Evolutionary conservation across 2,888 invertebrate genomes (phyloP).

Genomic region (Troides oblongomaculatus): DNA sequence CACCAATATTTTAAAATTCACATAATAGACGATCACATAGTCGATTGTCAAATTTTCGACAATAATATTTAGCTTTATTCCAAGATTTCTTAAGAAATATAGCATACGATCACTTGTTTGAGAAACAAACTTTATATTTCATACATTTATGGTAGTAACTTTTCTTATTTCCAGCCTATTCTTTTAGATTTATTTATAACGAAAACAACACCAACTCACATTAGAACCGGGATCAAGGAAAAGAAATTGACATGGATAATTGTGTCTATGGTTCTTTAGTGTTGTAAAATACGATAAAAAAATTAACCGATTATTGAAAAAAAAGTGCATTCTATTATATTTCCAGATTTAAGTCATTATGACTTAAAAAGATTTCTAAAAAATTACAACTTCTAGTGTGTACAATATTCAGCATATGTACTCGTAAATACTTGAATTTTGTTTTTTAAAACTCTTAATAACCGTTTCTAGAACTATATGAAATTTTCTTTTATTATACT

Average conservation of each 20-base stretch:
- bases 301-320: background rate
- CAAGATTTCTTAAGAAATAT: constrained; percentile 52
- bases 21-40: constrained; percentile 48
- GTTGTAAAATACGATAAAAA: constrained; percentile 27
- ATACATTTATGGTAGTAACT: constrained; percentile 44
- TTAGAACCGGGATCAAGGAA: constrained; percentile 74
- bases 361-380: no score
- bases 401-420: no score
- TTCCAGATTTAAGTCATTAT: no score
- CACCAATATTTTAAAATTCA: constrained; percentile 45
- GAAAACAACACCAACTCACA: constrained; percentile 71
- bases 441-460: no score
- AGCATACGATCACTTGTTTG: constrained; percentile 53
- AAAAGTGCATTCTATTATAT: no score
- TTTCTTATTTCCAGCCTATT: constrained; percentile 47
- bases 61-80: constrained; percentile 38
- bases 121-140: constrained; percentile 41
- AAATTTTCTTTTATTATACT: no score
- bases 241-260: constrained; percentile 56
- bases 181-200: constrained; percentile 62
- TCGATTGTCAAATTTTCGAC: constrained; percentile 56
- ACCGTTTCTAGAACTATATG: no score
- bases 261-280: constrained; percentile 47
- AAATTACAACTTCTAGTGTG: no score
- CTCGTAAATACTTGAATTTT: no score